Conservation (phyloP, 2,113 vertebrate genomes). For the Aldabrachelys gigantea region DNA sequence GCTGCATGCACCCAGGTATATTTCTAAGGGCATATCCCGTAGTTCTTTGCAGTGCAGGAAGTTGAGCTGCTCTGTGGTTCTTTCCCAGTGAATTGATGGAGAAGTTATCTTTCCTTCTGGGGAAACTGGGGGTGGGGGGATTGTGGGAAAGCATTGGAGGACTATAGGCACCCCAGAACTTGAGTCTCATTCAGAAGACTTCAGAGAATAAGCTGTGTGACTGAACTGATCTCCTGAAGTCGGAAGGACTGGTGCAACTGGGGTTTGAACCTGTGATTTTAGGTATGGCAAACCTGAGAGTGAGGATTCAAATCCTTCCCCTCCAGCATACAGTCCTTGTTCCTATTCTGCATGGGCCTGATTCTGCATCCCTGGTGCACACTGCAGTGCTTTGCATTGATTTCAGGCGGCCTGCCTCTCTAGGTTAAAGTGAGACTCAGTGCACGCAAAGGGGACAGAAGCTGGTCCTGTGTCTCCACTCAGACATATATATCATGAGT, state of each 20-base stretch:
- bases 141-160: background rate
- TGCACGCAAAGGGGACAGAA: background rate
- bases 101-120: background rate
- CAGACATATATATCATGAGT: background rate
- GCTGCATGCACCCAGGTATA: background rate
- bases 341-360: background rate
- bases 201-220: background rate
- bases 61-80: background rate
- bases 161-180: background rate
- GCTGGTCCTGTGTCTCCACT: background rate
- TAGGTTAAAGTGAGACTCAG: background rate
- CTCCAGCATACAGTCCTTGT: background rate
- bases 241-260: too few species aligned
- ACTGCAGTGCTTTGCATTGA: background rate
- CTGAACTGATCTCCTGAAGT: background rate
- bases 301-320: background rate
- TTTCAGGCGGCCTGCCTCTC: background rate
- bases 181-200: background rate
- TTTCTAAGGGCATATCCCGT: background rate
- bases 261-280: background rate
- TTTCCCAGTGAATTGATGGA: background rate
- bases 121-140: fast-evolving
- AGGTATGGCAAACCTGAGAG: background rate
- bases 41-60: background rate
- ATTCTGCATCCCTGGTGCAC: background rate